Percentiles rank a stretch among this genome's conserved stretches.
Evolutionary conservation across 2,888 invertebrate species (phyloP).

Genomic region (Heliconius charithonia): DNA sequence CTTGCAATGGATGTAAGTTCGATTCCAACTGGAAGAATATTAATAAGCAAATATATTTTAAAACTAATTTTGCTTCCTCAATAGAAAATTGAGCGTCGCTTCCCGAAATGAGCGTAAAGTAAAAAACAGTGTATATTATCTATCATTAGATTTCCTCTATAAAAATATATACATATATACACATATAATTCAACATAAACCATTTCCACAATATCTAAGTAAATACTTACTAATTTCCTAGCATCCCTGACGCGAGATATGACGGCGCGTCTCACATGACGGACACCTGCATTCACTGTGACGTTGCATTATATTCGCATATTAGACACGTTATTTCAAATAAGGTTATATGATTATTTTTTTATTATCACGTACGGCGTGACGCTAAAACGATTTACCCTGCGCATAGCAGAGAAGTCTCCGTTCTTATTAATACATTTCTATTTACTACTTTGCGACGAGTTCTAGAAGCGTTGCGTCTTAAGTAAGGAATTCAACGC

Average conservation of each 20-base stretch:
- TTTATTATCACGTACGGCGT: no score
- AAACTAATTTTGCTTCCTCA: not conserved
- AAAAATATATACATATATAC: not conserved
- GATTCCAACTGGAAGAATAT: not conserved
- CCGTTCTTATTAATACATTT: no score
- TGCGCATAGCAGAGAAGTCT: no score
- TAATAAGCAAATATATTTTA: not conserved
- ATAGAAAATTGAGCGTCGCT: not conserved
- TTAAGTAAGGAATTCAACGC: no score
- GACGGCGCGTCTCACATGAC: conserved; percentile 21
- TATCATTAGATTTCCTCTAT: not conserved
- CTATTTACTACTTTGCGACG: no score
- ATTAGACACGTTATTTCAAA: not conserved
- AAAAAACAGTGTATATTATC: not conserved
- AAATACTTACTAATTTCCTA: not conserved
- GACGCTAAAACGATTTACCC: no score
- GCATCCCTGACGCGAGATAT: conserved; percentile 13
- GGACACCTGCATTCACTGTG: conserved; percentile 15
- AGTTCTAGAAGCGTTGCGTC: no score
- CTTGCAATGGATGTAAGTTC: no score
- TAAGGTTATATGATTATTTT: not conserved
- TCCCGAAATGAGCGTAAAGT: not conserved
- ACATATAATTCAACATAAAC: no score
- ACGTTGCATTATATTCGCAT: conserved; percentile 13
- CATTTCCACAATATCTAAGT: not conserved